Conservation (phyloP, 2,888 invertebrate species). For the Xestobium rufovillosum region DNA sequence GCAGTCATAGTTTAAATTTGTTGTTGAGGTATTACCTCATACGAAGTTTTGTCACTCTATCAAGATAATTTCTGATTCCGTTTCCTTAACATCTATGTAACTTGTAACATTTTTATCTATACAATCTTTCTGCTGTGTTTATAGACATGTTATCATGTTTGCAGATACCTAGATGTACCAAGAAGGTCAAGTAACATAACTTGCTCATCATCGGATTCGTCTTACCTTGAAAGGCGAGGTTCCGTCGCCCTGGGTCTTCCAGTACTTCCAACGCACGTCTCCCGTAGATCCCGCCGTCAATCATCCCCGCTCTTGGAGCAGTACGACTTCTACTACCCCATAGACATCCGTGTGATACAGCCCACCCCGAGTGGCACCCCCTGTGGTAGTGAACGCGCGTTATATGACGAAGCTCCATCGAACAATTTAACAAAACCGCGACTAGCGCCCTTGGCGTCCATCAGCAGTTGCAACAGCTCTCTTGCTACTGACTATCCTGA, state of each 20-base stretch:
- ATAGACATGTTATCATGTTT: no score
- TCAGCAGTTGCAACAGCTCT: slow-evolving; percentile 69
- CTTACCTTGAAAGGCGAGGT: slow-evolving; percentile 73
- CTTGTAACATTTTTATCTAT: no score
- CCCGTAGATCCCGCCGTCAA: slow-evolving; percentile 40
- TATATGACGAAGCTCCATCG: slow-evolving; percentile 40
- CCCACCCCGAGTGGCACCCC: slow-evolving; percentile 81
- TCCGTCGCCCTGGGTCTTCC: slow-evolving; percentile 70
- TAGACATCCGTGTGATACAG: slow-evolving; percentile 57
- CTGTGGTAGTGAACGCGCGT: slow-evolving; percentile 58
- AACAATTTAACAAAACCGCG: slow-evolving; percentile 37
- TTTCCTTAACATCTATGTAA: no score
- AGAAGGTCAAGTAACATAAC: slow-evolving; percentile 74
- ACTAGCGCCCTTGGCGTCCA: slow-evolving; percentile 71
- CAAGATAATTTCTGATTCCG: no score
- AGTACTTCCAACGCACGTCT: slow-evolving; percentile 47
- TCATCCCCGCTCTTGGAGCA: slow-evolving; percentile 38
- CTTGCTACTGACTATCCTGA: slow-evolving; percentile 56
- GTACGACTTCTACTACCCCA: slow-evolving; percentile 41
- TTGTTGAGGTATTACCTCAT: no score
- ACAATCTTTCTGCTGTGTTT: no score
- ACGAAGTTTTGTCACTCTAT: no score
- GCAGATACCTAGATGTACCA: slow-evolving; percentile 39
- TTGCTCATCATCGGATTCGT: slow-evolving; percentile 78
- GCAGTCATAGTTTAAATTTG: no score